Evolutionary conservation across 2,888 invertebrate species (phyloP).

Genomic region (Sclerodermus sp.): DNA sequence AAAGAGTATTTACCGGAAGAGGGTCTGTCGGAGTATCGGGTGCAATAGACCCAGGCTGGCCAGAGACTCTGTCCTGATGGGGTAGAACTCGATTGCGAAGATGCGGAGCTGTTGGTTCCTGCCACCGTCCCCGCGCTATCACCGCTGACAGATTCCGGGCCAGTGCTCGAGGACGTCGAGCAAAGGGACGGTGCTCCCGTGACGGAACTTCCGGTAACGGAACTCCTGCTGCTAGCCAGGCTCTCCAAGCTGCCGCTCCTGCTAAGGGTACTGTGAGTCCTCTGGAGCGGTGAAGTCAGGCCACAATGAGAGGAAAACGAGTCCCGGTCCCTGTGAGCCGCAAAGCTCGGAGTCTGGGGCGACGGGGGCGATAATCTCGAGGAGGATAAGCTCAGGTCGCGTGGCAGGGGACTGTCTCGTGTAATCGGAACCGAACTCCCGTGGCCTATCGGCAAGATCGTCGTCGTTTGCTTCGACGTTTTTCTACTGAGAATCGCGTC

Average conservation of each 20-base stretch:
- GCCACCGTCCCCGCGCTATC: no score
- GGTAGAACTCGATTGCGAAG: constrained; percentile 2
- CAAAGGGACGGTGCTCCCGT: constrained; percentile 50
- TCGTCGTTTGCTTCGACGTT: constrained; percentile 36
- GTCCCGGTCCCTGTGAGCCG: constrained; percentile 33
- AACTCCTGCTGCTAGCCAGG: constrained; percentile 52
- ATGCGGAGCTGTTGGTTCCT: constrained; percentile 26
- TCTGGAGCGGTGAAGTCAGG: constrained; percentile 41
- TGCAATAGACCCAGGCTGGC: constrained; percentile 99
- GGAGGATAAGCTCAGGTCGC: constrained; percentile 39
- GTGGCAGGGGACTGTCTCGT: constrained; percentile 35
- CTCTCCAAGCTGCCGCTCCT: constrained; percentile 55
- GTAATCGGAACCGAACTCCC: no score
- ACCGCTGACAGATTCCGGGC: constrained; percentile 41
- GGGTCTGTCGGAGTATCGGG: constrained; percentile 88
- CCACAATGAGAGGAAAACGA: constrained; percentile 36
- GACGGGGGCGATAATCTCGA: constrained; percentile 38
- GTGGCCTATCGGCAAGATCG: constrained; percentile 30
- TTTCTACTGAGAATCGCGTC: constrained; percentile 70
- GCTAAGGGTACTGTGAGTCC: constrained; percentile 41
- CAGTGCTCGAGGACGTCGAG: constrained; percentile 40
- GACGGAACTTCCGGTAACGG: constrained; percentile 47
- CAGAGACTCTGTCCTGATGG: constrained; percentile 64
- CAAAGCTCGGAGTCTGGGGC: constrained; percentile 24
- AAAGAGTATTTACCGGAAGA: constrained; percentile 91